Percentiles rank a stretch among this genome's conserved stretches.
Conservation (phyloP, 1,140 invertebrate species). For the Dinothrombium tinctorium region DNA sequence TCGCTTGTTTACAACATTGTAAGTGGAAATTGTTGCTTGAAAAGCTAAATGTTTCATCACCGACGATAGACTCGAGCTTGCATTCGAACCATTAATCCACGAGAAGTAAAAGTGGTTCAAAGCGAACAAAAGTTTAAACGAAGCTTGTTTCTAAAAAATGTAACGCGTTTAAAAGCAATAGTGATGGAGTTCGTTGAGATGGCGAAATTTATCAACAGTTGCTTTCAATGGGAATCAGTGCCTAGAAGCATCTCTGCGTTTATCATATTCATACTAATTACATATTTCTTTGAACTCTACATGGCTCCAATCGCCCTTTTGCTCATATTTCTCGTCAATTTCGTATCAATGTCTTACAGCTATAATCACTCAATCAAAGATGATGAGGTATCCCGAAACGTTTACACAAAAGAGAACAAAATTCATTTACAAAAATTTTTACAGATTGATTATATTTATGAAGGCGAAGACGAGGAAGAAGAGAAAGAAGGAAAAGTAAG, state of each 20-base stretch:
- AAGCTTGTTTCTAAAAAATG: conserved; percentile 68
- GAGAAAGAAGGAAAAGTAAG: no score
- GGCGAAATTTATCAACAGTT: conserved; percentile 76
- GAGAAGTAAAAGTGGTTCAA: conserved; percentile 82
- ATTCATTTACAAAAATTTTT: no score
- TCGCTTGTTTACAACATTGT: conserved; percentile 74
- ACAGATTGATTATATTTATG: conserved; percentile 25
- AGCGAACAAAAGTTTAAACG: conserved; percentile 84
- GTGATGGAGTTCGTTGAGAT: conserved; percentile 66
- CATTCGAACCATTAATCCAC: conserved; percentile 75
- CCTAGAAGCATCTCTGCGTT: conserved; percentile 65
- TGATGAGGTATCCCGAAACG: no score
- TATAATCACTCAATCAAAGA: no score
- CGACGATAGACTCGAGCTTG: conserved; percentile 44
- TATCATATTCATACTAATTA: conserved; percentile 48
- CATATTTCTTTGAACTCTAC: conserved; percentile 64
- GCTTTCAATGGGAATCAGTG: conserved; percentile 88
- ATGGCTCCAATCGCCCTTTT: conserved; percentile 54
- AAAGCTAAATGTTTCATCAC: conserved; percentile 1
- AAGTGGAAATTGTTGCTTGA: conserved; percentile 18
- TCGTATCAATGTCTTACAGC: no score
- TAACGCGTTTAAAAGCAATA: conserved; percentile 70
- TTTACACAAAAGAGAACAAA: no score
- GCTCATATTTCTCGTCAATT: conserved; percentile 46
- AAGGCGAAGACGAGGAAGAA: conserved; percentile 47